A percentile compares a stretch with the other conserved stretches of the same genome.
phyloP scores from a whole-genome alignment of 1,140 invertebrate genomes.

The Drosophila kikkawai region DNA sequence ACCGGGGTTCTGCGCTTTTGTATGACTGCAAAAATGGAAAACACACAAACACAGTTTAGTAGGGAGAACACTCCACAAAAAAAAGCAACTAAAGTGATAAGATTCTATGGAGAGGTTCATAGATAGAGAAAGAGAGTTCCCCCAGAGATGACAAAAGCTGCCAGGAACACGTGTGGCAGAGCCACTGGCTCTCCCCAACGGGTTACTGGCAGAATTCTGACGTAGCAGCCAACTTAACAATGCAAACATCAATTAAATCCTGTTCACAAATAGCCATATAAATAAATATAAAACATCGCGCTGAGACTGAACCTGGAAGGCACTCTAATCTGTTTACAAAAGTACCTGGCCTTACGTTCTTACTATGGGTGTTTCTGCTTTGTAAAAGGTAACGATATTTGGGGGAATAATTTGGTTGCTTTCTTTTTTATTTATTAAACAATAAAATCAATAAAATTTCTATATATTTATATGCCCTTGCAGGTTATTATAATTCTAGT shows the following conservation, averaged over 20 bases:
- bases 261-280: background rate
- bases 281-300: slow-evolving; percentile 3
- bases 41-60: slow-evolving; percentile 59
- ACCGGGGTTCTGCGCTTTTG: slow-evolving; percentile 95
- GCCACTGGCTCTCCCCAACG: slow-evolving; percentile 18
- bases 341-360: background rate
- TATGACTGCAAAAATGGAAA: slow-evolving; percentile 90
- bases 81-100: slow-evolving; percentile 55
- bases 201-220: slow-evolving; percentile 14
- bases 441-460: too few species aligned
- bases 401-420: background rate
- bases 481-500: too few species aligned
- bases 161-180: slow-evolving; percentile 31
- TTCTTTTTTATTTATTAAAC: background rate
- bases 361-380: background rate
- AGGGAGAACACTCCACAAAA: slow-evolving; percentile 28
- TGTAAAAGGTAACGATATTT: background rate
- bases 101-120: slow-evolving; percentile 51
- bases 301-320: too few species aligned
- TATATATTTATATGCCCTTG: too few species aligned
- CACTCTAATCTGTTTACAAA: slow-evolving; percentile 5
- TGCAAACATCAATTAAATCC: slow-evolving; percentile 7
- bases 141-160: slow-evolving; percentile 50
- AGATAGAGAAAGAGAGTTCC: slow-evolving; percentile 37
- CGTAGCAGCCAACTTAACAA: slow-evolving; percentile 22